phyloP scores from a whole-genome alignment of 1,140 invertebrate genomes.

The Apis dorsata region DNA sequence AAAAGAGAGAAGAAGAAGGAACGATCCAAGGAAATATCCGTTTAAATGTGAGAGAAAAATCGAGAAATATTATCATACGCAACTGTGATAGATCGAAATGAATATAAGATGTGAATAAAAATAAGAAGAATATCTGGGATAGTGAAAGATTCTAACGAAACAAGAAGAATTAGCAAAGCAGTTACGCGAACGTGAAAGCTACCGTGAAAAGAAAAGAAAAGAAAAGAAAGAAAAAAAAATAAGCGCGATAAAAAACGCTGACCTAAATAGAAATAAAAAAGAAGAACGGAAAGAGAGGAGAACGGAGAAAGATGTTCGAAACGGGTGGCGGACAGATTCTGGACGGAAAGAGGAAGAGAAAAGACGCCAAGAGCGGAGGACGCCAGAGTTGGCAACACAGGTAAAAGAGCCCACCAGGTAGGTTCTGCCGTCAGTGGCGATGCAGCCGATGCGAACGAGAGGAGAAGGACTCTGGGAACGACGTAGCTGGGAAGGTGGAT shows the following conservation, averaged over 20 bases:
- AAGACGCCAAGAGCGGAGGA: conserved; percentile 1
- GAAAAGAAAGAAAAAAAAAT: no score
- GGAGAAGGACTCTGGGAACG: conserved; percentile 63
- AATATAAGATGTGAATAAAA: background rate
- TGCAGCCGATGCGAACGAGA: conserved; percentile 59
- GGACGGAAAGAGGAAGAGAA: background rate
- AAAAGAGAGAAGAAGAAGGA: background rate
- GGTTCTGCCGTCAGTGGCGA: conserved; percentile 53
- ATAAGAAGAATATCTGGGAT: background rate
- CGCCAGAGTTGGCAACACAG: conserved; percentile 39
- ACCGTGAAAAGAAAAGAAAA: no score
- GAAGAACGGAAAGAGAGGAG: no score
- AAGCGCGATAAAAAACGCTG: no score
- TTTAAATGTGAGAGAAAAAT: no score
- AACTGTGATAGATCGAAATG: background rate
- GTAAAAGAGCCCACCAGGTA: conserved; percentile 59
- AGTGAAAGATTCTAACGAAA: background rate
- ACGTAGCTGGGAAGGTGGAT: conserved; percentile 51
- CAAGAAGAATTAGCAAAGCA: no score
- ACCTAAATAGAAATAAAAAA: no score
- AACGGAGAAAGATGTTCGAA: no score
- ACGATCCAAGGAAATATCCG: background rate
- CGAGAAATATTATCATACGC: background rate
- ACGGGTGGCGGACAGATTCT: no score
- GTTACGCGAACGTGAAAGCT: no score